Evolutionary conservation across 2,888 invertebrate species (phyloP).

Genomic region (Crocallis elinguaria): DNA sequence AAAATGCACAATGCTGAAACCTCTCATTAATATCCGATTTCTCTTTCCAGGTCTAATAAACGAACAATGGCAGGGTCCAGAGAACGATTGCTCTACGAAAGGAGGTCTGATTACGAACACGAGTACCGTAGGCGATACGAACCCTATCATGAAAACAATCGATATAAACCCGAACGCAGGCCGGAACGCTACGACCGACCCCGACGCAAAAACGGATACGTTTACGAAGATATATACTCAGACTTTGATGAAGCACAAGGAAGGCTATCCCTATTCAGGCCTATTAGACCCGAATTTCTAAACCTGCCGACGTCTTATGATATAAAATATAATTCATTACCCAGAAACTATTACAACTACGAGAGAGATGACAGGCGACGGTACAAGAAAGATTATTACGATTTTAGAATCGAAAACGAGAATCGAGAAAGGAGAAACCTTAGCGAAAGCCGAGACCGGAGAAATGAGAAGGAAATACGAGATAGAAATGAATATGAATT

Average conservation of each 20-base stretch:
- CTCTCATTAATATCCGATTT: slow-evolving; percentile 52
- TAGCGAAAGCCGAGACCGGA: slow-evolving; percentile 41
- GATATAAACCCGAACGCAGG: slow-evolving; percentile 42
- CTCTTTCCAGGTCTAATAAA: slow-evolving; percentile 65
- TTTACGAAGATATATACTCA: slow-evolving; percentile 81
- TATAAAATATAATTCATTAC: slow-evolving; percentile 74
- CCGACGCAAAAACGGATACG: slow-evolving; percentile 74
- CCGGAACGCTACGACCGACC: slow-evolving; percentile 53
- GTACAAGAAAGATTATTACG: slow-evolving; percentile 75
- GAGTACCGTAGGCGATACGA: slow-evolving; percentile 60
- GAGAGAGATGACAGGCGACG: slow-evolving; percentile 59
- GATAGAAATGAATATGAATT: slow-evolving; percentile 38
- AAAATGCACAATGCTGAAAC: not conserved
- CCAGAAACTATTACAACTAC: slow-evolving; percentile 71
- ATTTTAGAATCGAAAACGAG: slow-evolving; percentile 73
- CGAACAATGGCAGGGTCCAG: slow-evolving; percentile 75
- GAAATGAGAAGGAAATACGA: slow-evolving; percentile 1
- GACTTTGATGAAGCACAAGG: slow-evolving; percentile 81
- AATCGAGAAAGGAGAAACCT: slow-evolving; percentile 62
- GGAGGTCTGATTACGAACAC: slow-evolving; percentile 63
- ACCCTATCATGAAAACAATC: slow-evolving; percentile 44
- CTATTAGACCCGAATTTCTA: slow-evolving; percentile 78
- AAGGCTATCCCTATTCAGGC: slow-evolving; percentile 74
- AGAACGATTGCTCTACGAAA: slow-evolving; percentile 72
- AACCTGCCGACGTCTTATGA: slow-evolving; percentile 73